Conservation (phyloP, 2,888 invertebrate genomes). For the Sialis lutaria region DNA sequence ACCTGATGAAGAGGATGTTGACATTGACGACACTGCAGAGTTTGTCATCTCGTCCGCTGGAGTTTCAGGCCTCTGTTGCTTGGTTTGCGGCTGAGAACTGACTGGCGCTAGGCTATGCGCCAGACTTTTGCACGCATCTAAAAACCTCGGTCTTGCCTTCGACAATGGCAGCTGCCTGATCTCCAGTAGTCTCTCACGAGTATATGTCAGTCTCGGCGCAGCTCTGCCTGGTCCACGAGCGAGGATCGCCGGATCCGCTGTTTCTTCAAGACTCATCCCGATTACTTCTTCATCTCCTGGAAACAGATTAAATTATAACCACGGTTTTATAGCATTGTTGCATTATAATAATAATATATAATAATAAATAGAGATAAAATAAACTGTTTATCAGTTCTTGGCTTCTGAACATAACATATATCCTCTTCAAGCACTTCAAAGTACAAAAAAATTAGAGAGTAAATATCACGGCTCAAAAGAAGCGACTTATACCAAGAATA, state of each 20-base stretch:
- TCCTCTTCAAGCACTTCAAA: too few species aligned
- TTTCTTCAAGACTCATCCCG: conserved; percentile 25
- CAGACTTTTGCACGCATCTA: conserved; percentile 20
- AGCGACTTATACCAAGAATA: too few species aligned
- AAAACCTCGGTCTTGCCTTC: conserved; percentile 51
- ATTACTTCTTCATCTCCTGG: conserved; percentile 33
- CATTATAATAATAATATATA: not conserved
- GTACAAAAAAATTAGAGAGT: too few species aligned
- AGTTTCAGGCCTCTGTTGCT: conserved; percentile 21
- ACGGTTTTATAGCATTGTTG: too few species aligned
- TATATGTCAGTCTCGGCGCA: conserved; percentile 25
- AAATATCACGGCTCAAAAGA: too few species aligned
- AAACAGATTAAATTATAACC: conserved; percentile 7
- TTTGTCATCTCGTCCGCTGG: not conserved
- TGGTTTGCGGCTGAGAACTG: conserved; percentile 28
- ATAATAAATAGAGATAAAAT: too few species aligned
- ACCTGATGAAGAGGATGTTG: not conserved
- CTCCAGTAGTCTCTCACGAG: conserved; percentile 52
- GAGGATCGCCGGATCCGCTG: conserved; percentile 37
- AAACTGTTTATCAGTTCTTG: too few species aligned
- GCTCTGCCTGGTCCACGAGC: conserved; percentile 30
- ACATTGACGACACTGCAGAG: not conserved
- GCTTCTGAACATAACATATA: too few species aligned
- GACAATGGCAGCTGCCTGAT: conserved; percentile 53
- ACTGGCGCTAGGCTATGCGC: too few species aligned